Evolutionary conservation across 2,113 vertebrate species (phyloP), one percentile per base, ranked within the genome.

Genomic region (Hippoglossus stenolepis): DNA sequence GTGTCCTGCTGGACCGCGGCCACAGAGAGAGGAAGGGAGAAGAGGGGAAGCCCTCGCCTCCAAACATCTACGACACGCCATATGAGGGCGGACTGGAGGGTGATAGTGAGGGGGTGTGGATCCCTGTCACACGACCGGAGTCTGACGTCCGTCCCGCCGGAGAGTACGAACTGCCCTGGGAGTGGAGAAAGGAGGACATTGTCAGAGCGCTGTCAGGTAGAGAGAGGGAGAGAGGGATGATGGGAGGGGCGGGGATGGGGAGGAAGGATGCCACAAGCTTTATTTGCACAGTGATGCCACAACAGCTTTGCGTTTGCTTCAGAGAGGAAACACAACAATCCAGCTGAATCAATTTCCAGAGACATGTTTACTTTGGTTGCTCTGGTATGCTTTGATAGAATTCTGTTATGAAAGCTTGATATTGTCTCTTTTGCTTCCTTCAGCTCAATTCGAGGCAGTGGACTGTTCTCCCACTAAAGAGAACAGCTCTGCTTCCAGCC

Each of bases 381-480:
- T 18, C 69, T 83, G 71, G 21, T 60, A 67, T 73, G 26, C 79
- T 80, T 83, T 82, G 79, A 79, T 76, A 65, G 59, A 64, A 45
- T 70, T 13, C 82, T 73, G 70, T 53, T 71, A 28, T 84, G 65
- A 69, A 80, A 66, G 62, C 40, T 63, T 77, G 40, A 83, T 60
- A 60, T 84, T 90, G 75, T 88, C 73, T 90, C 24, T 75, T 62
- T 59, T 81, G 21, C 17, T 57, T 21, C 56, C 17, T 90, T 24
- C 91, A 99, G 98, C 95, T 89, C 97, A 98, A 94, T 97, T 99
- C 31, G 96, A 98, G 75, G 95, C 94, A 3, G 89, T 95, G 0
- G 97, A 97, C 73, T 92, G 93, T 21, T 82, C 87, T 15, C 23
- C 83, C 4, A 47, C 73, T 60, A 96, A 94, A 87, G 96, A 98